These are phyloP conservation scores for Phenganax stokvisi DNA, from an alignment of 92 coral and sea anemone genomes.

Conservation along the genomic window DNA sequence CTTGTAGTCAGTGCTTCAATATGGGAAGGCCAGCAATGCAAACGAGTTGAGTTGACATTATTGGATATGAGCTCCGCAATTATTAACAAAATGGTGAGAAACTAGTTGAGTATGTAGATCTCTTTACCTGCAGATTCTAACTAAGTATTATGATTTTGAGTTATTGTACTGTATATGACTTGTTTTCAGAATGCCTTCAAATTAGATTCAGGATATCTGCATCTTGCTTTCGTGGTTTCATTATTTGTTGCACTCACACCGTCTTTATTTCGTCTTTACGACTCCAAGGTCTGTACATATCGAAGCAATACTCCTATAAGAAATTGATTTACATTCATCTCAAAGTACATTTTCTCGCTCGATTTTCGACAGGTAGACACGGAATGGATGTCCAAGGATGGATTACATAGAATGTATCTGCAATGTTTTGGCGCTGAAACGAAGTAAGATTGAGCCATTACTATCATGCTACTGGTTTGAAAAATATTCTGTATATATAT, in stretches of 20 bases:
- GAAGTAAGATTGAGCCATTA: neutral
- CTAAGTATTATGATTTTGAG: constrained; percentile 17
- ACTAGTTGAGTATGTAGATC: neutral
- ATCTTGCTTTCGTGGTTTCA: constrained; percentile 67
- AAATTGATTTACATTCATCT: too few species aligned
- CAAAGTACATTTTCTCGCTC: neutral
- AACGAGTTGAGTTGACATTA: constrained; percentile 80
- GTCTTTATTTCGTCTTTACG: constrained; percentile 68
- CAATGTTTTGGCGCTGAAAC: constrained; percentile 16
- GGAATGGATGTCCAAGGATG: neutral
- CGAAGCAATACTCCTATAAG: neutral
- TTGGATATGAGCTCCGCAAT: constrained; percentile 90
- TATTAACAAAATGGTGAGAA: constrained; percentile 77
- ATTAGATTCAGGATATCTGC: constrained; percentile 78
- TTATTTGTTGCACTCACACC: constrained; percentile 65
- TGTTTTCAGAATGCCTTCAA: constrained; percentile 68
- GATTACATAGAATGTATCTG: constrained; percentile 3
- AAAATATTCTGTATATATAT: neutral
- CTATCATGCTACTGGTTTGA: neutral
- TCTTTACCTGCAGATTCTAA: neutral
- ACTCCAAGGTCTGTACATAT: constrained; percentile 38
- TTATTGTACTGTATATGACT: neutral
- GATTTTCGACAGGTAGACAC: neutral
- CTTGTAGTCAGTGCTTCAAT: constrained; percentile 81
- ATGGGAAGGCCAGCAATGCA: constrained; percentile 95